Evolutionary conservation across 2,888 invertebrate genomes (phyloP).

Genomic region (Drosophila pseudotakahashii): DNA sequence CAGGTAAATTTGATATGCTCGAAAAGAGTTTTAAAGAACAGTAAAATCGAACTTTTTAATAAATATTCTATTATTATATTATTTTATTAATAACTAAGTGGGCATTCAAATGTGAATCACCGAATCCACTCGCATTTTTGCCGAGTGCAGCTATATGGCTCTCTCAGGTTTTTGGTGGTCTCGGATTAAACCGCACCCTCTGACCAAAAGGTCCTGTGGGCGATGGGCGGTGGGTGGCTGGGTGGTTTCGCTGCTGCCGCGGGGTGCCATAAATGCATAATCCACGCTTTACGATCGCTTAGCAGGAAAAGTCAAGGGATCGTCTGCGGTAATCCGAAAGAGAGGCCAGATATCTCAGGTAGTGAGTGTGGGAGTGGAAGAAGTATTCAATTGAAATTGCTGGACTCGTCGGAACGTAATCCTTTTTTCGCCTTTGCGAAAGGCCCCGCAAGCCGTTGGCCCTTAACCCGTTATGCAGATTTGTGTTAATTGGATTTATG

Average conservation of each 20-base stretch:
- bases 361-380: background rate
- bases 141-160: conserved; percentile 36
- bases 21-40: no score
- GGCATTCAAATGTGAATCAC: no score
- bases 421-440: conserved; percentile 18
- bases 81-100: no score
- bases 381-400: conserved; percentile 57
- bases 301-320: conserved; percentile 82
- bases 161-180: conserved; percentile 61
- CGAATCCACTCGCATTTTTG: background rate
- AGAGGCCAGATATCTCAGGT: conserved; percentile 10
- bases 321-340: conserved; percentile 70
- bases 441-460: background rate
- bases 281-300: conserved; percentile 80
- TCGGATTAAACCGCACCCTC: conserved; percentile 77
- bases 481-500: conserved; percentile 82
- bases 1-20: no score
- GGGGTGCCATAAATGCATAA: conserved; percentile 71
- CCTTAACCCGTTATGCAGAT: conserved; percentile 68
- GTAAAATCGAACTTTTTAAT: no score
- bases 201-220: conserved; percentile 12
- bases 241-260: conserved; percentile 36
- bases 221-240: conserved; percentile 34
- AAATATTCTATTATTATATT: no score
- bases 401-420: conserved; percentile 11